phyloP scores from a whole-genome alignment of 2,113 vertebrate genomes.

The Picathartes gymnocephalus region DNA sequence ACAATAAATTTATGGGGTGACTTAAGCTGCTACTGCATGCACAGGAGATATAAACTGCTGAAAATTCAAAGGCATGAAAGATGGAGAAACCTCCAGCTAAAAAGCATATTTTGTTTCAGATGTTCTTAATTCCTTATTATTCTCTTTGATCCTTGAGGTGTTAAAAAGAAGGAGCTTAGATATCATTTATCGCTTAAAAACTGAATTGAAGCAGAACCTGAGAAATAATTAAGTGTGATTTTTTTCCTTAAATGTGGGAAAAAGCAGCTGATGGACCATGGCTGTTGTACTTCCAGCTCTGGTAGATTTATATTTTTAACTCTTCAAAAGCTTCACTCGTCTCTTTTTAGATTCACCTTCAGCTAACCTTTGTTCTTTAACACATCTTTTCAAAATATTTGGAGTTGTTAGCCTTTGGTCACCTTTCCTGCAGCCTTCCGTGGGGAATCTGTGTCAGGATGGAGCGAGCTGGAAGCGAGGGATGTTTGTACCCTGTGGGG shows the following conservation, averaged over 20 bases:
- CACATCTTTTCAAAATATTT: neutral
- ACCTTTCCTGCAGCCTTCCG: neutral
- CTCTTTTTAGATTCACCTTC: neutral
- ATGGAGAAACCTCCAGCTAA: neutral
- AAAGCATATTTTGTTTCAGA: neutral
- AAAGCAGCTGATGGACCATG: neutral
- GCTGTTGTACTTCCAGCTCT: neutral
- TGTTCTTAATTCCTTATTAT: neutral
- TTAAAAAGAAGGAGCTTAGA: neutral
- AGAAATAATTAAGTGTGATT: neutral
- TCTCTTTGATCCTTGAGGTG: neutral
- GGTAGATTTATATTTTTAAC: neutral
- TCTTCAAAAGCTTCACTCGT: neutral
- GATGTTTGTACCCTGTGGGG: neutral
- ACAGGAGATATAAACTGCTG: neutral
- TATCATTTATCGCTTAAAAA: neutral
- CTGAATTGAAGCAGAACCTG: neutral
- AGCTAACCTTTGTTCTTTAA: neutral
- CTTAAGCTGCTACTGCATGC: conserved; percentile 8
- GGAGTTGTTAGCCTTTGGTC: neutral
- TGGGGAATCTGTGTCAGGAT: neutral
- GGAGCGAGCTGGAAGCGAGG: neutral
- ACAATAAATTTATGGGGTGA: conserved; percentile 35
- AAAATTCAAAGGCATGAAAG: neutral
- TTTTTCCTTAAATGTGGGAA: neutral